phyloP scores from a whole-genome alignment of 2,888 invertebrate genomes.

The Diadegma fenestrale region DNA sequence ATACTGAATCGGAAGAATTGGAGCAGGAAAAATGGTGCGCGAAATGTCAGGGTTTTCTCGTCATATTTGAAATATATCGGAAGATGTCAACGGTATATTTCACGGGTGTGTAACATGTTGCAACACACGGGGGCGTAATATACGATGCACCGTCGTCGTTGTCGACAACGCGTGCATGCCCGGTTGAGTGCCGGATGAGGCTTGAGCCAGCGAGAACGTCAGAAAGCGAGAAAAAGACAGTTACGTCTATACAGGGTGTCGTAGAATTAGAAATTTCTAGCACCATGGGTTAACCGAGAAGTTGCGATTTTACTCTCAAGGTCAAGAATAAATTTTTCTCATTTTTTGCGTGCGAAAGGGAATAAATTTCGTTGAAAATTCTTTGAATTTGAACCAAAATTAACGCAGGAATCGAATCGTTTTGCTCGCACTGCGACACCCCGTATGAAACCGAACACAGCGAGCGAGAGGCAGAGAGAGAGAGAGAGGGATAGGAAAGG shows the following conservation, averaged over 20 bases:
- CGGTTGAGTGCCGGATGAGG: slow-evolving; percentile 69
- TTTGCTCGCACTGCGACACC: background rate
- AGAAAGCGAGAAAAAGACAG: slow-evolving; percentile 13
- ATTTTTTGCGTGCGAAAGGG: background rate
- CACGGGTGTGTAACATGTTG: slow-evolving; percentile 38
- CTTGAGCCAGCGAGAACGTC: slow-evolving; percentile 31
- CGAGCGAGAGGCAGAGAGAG: background rate
- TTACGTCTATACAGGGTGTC: background rate
- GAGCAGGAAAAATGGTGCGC: slow-evolving; percentile 27
- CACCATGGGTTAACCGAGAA: background rate
- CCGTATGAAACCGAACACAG: background rate
- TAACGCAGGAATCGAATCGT: background rate
- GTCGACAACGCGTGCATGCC: slow-evolving; percentile 59
- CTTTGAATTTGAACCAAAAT: background rate
- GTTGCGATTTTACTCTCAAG: background rate
- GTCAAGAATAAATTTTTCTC: background rate
- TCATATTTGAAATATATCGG: slow-evolving; percentile 55
- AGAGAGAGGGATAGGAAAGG: background rate
- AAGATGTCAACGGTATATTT: slow-evolving; percentile 58
- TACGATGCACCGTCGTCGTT: slow-evolving; percentile 46
- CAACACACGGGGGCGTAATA: slow-evolving; percentile 18
- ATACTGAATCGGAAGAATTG: background rate
- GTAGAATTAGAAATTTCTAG: too few relatives aligned
- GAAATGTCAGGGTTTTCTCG: slow-evolving; percentile 13
- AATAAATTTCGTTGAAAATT: background rate